These are phyloP conservation scores for Eremobia ochroleuca DNA, from an alignment of 2,888 invertebrate species.

Conservation along the genomic window DNA sequence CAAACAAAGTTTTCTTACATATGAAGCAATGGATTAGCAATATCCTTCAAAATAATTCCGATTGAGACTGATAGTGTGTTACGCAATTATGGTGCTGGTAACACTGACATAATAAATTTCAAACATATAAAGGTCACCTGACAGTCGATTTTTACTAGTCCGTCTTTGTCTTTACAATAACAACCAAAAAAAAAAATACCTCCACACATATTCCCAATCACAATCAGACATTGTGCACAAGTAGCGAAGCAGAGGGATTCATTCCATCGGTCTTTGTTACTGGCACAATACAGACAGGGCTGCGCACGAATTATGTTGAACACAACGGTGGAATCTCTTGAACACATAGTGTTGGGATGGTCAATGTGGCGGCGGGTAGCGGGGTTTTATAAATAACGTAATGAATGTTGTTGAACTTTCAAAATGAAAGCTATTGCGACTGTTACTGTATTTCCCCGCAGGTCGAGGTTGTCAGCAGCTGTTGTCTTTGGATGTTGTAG, in stretches of 20 bases:
- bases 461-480: not conserved
- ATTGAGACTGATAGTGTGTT: too few relatives aligned
- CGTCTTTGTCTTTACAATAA: not conserved
- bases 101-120: too few relatives aligned
- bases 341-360: slow-evolving; percentile 45
- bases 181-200: slow-evolving; percentile 8
- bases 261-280: slow-evolving; percentile 54
- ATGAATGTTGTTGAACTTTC: too few relatives aligned
- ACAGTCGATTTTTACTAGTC: not conserved
- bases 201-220: slow-evolving; percentile 24
- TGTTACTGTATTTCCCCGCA: too few relatives aligned
- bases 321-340: slow-evolving; percentile 44
- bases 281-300: slow-evolving; percentile 49
- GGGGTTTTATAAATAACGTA: not conserved
- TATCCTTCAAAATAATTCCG: too few relatives aligned
- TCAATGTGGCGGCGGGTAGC: slow-evolving; percentile 18
- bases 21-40: too few relatives aligned
- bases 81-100: not conserved
- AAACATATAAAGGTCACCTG: not conserved
- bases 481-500: not conserved
- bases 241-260: slow-evolving; percentile 39
- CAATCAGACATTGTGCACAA: slow-evolving; percentile 48
- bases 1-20: too few relatives aligned
- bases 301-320: slow-evolving; percentile 57
- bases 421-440: too few relatives aligned